Percentiles rank a stretch among this genome's conserved stretches.
phyloP scores from a whole-genome alignment of 92 coral and sea anemone species.

The Montipora capitata region DNA sequence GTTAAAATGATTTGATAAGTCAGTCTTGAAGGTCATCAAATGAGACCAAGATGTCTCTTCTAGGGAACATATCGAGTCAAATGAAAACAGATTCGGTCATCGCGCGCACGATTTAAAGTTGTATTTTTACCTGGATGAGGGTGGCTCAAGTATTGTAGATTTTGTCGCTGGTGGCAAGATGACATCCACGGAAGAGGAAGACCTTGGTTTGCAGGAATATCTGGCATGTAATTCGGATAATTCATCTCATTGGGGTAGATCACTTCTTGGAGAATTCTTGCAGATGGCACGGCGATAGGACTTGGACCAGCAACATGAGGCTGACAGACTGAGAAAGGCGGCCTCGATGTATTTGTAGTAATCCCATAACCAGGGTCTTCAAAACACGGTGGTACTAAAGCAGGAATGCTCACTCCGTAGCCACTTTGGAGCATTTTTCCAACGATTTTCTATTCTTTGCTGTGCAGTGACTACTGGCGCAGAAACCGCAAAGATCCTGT shows the following conservation, averaged over 20 bases:
- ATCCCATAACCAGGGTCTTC: conserved; percentile 83
- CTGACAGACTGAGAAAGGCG: conserved; percentile 76
- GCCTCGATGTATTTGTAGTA: conserved; percentile 74
- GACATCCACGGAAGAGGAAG: conserved; percentile 82
- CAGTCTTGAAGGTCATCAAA: conserved; percentile 49
- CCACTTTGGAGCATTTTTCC: conserved; percentile 77
- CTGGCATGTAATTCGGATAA: conserved; percentile 84
- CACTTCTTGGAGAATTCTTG: conserved; percentile 87
- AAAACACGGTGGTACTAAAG: conserved; percentile 88
- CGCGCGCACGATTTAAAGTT: neutral
- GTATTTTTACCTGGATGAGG: conserved; percentile 85
- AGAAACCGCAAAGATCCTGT: conserved; percentile 11
- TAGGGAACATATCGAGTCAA: neutral
- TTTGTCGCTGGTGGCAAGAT: conserved; percentile 81
- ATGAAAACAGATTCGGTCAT: conserved; percentile 45
- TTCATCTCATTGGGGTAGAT: conserved; percentile 84
- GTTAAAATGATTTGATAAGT: conserved; percentile 64
- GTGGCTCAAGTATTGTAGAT: conserved; percentile 83
- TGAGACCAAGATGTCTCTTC: conserved; percentile 45
- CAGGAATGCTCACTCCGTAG: conserved; percentile 87
- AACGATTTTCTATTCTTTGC: neutral
- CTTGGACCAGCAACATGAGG: conserved; percentile 70
- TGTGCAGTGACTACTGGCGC: neutral
- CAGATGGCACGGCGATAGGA: conserved; percentile 71
- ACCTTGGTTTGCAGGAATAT: conserved; percentile 78